Conservation (phyloP, 2,797 vertebrate species). For the Muscicapa comitata region DNA sequence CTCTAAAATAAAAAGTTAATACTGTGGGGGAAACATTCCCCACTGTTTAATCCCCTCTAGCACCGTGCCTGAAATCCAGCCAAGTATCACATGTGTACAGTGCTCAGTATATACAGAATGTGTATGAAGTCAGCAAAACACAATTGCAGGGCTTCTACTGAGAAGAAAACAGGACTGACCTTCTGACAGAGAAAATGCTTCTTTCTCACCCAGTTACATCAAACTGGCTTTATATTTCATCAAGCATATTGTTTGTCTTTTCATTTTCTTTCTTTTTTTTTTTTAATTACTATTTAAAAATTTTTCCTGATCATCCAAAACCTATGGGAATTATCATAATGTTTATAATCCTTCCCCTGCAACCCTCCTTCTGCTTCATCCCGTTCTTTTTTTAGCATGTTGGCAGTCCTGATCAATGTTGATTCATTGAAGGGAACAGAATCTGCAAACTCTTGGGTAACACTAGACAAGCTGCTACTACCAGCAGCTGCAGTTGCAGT, state of each 20-base stretch:
- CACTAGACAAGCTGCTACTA: constrained; percentile 73
- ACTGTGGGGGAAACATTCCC: not conserved
- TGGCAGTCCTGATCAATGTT: constrained; percentile 64
- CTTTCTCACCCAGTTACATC: not conserved
- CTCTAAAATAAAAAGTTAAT: not conserved
- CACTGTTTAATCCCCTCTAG: not conserved
- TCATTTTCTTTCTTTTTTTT: not conserved
- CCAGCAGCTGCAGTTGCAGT: constrained; percentile 77
- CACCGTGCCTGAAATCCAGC: constrained; percentile 29
- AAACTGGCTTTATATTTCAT: not conserved
- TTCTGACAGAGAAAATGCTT: constrained; percentile 35
- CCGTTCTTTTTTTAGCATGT: constrained; percentile 8
- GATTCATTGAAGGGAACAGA: constrained; percentile 65
- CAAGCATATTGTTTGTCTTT: not conserved
- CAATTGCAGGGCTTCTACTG: not conserved
- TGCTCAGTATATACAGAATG: not conserved
- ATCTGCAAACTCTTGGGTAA: constrained; percentile 69
- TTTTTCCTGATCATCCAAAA: constrained; percentile 44
- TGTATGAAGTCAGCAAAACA: constrained; percentile 52
- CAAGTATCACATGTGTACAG: constrained; percentile 39
- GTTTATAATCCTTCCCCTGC: constrained; percentile 3
- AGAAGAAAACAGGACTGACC: constrained; percentile 15
- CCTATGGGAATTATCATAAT: constrained; percentile 50
- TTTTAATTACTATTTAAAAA: not conserved
- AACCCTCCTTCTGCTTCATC: not conserved